Base-by-base conservation (phyloP, 2,113 vertebrate genomes). In the Mus pahari region DNA sequence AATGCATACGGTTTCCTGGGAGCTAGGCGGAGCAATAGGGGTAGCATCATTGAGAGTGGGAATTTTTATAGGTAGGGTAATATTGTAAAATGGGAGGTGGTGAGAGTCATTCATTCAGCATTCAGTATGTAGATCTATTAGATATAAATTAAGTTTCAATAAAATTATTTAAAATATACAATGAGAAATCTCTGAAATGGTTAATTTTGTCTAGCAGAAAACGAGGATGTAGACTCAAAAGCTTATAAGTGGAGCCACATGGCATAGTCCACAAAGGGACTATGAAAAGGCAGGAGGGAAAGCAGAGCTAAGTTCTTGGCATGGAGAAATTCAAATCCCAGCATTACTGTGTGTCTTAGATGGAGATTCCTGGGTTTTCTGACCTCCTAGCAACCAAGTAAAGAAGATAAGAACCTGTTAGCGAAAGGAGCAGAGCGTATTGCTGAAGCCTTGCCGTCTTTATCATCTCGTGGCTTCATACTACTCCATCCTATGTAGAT, bases 401-500 rank as follows among this genome's bases (percentile, higher is more conserved):
- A 94, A 94, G 87, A 95, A 53, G 89, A 28, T 24, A 48, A 90
- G 86, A 88, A 39, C 81, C 73, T 75, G 71, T 93, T 92, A 97
- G 75, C 68, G 60, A 89, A 92, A 94, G 22, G 70, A 95, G 66
- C 64, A 53, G 79, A 93, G n/a, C 53, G 88, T 0, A 39, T 48
- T 86, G 93, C 75, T 77, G 66, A 50, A 81, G n/a, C 33, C 73
- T 78, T 92, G 64, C 70, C 31, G 6, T 90, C 48, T 58, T 91
- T 62, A 20, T 94, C 92, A 0, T 94, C 87, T 94, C 94, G 96
- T 81, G 83, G 91, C 74, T 74, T 93, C 36, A 26, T 64, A 74
- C 82, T 90, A 7, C 81, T 95, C 16, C 42, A 24, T 39, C 26
- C 31, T 92, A 62, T 90, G 79, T 12, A 92, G 77, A n/a, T 77